Evolutionary conservation across 1,140 invertebrate genomes (phyloP).

Genomic region (Scaptomyza hsui): DNA sequence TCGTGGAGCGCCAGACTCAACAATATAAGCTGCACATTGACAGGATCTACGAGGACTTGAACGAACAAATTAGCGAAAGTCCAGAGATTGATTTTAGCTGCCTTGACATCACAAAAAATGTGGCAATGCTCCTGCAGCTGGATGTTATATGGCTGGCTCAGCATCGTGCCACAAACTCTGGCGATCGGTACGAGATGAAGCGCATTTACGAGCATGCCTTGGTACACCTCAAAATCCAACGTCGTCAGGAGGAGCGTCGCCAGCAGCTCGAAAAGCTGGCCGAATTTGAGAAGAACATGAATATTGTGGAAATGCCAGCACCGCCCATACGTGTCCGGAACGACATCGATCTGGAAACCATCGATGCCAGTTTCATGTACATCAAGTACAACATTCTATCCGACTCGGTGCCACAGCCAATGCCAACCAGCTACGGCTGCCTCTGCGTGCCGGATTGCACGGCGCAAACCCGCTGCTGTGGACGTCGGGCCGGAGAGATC

Average conservation of each 20-base stretch:
- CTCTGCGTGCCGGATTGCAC: conserved; percentile 88
- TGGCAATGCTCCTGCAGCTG: conserved; percentile 54
- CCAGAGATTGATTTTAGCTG: conserved; percentile 12
- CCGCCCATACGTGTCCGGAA: conserved; percentile 89
- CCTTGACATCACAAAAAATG: conserved; percentile 30
- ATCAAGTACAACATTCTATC: conserved; percentile 91
- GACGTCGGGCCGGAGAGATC: conserved; percentile 86
- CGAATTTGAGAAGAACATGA: conserved; percentile 89
- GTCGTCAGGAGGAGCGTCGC: conserved; percentile 72
- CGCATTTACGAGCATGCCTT: conserved; percentile 57
- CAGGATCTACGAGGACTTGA: conserved; percentile 30
- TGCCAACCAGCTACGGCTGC: conserved; percentile 93
- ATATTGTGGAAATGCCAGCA: conserved; percentile 84
- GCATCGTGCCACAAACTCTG: conserved; percentile 53
- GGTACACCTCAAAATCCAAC: conserved; percentile 47
- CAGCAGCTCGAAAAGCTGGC: conserved; percentile 87
- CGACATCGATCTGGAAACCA: conserved; percentile 91
- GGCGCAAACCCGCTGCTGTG: conserved; percentile 87
- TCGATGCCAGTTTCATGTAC: conserved; percentile 92
- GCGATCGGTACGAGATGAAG: too few relatives aligned
- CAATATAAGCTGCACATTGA: conserved; percentile 18
- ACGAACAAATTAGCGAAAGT: conserved; percentile 23
- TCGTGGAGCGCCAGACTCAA: conserved; percentile 84
- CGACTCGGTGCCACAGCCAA: conserved; percentile 89
- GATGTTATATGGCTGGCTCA: conserved; percentile 76